A percentile compares a stretch with the other conserved stretches of the same genome.
phyloP scores from a whole-genome alignment of 2,888 invertebrate species.

The Melieria omissa region DNA sequence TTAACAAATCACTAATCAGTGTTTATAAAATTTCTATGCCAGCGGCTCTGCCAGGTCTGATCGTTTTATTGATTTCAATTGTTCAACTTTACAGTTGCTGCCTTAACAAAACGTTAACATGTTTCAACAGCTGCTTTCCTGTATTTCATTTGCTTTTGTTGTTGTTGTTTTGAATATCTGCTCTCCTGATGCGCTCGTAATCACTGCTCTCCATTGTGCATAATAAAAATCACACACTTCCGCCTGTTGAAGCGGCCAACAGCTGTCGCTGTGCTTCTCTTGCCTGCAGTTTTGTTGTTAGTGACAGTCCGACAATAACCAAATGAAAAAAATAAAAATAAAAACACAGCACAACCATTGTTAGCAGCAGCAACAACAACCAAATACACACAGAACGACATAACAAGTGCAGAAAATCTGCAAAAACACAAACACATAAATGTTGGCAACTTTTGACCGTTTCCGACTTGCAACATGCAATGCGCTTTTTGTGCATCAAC shows the following conservation, averaged over 20 bases:
- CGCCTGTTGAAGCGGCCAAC: conserved; percentile 5
- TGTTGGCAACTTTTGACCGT: conserved; percentile 11
- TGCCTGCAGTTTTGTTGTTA: not conserved
- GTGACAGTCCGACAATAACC: not conserved
- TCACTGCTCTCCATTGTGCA: not conserved
- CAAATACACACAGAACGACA: conserved; percentile 4
- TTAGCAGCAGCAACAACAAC: not conserved
- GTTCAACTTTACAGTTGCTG: no score
- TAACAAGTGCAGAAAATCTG: no score
- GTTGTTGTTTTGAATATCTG: no score
- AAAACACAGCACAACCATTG: conserved; percentile 12
- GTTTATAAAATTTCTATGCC: no score
- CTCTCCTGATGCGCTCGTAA: not conserved
- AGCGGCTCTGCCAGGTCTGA: no score
- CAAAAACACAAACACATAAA: not conserved
- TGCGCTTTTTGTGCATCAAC: no score
- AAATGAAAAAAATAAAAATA: conserved; percentile 6
- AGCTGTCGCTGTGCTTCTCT: not conserved
- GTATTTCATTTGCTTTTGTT: not conserved
- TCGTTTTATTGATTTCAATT: no score
- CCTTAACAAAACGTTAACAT: no score
- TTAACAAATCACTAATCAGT: no score
- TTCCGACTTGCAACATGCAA: not conserved
- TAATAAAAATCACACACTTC: conserved; percentile 13
- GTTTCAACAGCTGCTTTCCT: not conserved